These are phyloP conservation scores for Myiozetetes cayanensis DNA, from an alignment of 2,113 vertebrate genomes.

Conservation along the genomic window DNA sequence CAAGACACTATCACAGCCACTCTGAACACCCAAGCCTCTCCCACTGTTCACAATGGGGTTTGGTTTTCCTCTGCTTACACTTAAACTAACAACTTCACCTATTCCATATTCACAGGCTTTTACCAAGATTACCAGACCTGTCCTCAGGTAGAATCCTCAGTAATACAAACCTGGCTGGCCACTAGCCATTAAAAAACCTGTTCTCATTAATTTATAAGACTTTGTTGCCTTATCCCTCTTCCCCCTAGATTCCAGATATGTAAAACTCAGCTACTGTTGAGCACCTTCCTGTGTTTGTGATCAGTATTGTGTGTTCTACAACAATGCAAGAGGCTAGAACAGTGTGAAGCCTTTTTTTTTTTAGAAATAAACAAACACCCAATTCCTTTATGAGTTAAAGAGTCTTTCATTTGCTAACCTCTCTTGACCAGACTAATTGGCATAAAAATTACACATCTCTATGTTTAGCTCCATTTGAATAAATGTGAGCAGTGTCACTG, in stretches of 20 bases:
- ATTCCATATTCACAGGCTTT: neutral
- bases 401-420: slow-evolving; percentile 31
- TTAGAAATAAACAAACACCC: neutral
- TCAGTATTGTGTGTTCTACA: neutral
- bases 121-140: neutral
- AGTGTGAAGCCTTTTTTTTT: neutral
- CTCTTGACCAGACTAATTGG: slow-evolving; percentile 35
- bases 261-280: neutral
- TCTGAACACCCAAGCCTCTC: neutral
- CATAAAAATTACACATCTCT: slow-evolving; percentile 18
- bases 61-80: neutral
- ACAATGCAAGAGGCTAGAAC: neutral
- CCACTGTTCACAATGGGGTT: no score
- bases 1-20: neutral
- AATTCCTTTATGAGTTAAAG: neutral
- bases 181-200: neutral
- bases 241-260: neutral
- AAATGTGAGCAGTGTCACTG: slow-evolving; percentile 5
- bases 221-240: neutral
- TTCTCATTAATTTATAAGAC: neutral
- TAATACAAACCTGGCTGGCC: neutral
- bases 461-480: slow-evolving; percentile 15
- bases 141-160: neutral
- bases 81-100: neutral
- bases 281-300: neutral